Conservation (phyloP, 1,140 invertebrate genomes). For the Rhagoletis zephyria region DNA sequence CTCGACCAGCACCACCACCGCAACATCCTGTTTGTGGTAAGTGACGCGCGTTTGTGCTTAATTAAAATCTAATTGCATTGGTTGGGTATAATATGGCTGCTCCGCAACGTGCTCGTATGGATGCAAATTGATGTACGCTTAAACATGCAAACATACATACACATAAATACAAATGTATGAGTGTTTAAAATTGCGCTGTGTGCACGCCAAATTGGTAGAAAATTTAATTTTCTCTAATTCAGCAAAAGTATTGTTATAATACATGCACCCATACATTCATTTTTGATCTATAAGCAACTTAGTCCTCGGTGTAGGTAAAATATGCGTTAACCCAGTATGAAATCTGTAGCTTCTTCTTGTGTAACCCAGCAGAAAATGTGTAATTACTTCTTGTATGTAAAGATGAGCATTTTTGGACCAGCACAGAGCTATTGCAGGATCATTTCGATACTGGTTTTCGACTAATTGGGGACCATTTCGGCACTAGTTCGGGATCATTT, state of each 20-base stretch:
- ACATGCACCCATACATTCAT: neutral
- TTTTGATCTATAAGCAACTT: no score
- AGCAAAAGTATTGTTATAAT: neutral
- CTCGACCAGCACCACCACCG: neutral
- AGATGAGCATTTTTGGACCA: no score
- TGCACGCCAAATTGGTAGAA: constrained; percentile 58
- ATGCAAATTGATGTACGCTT: neutral
- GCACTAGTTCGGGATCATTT: no score
- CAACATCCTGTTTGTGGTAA: constrained; percentile 53
- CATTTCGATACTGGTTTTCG: no score
- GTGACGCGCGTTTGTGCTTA: constrained; percentile 52
- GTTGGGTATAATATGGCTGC: neutral
- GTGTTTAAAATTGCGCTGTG: constrained; percentile 60
- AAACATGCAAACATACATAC: neutral
- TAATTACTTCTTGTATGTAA: no score
- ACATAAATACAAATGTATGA: neutral
- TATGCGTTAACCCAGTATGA: no score
- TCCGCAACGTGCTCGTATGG: neutral
- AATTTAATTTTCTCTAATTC: constrained; percentile 30
- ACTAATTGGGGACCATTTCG: no score
- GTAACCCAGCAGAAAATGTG: no score
- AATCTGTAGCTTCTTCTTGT: no score
- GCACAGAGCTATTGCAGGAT: no score
- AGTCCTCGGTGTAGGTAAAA: no score
- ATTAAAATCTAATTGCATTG: constrained; percentile 41